Conservation (phyloP, 1,140 invertebrate genomes). For the Phthorimaea operculella region DNA sequence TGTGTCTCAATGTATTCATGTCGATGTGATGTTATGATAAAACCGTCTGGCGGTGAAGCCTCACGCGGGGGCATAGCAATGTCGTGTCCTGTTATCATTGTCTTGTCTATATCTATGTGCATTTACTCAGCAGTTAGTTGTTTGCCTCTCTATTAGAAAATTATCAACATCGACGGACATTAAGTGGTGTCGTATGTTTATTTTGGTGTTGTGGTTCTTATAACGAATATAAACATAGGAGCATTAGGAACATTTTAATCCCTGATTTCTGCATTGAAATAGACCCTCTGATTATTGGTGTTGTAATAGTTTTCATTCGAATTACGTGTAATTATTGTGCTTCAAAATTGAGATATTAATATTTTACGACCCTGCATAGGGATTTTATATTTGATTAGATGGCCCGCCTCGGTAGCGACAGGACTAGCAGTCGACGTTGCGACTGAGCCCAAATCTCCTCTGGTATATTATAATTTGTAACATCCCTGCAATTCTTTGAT, state of each 20-base stretch:
- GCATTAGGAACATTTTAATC: conserved; percentile 55
- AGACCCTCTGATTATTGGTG: conserved; percentile 59
- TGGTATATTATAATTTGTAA: conserved; percentile 26
- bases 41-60: conserved; percentile 18
- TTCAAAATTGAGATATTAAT: conserved; percentile 30
- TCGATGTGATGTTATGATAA: conserved; percentile 54
- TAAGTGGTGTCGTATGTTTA: conserved; percentile 56
- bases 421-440: conserved; percentile 42
- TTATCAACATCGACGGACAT: conserved; percentile 49
- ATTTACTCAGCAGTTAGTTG: conserved; percentile 62
- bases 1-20: conserved; percentile 51
- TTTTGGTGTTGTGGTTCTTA: conserved; percentile 61
- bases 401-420: conserved; percentile 57
- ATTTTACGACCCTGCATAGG: conserved; percentile 44
- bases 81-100: conserved; percentile 60
- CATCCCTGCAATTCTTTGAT: conserved; percentile 18
- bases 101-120: conserved; percentile 62
- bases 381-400: conserved; percentile 56
- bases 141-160: conserved; percentile 59
- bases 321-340: conserved; percentile 41
- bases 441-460: conserved; percentile 39
- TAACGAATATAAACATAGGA: conserved; percentile 36
- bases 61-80: conserved; percentile 40
- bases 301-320: conserved; percentile 52
- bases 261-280: conserved; percentile 59